Conservation (phyloP, 92 coral and sea anemone genomes). For the Epizoanthus illoricatus region DNA sequence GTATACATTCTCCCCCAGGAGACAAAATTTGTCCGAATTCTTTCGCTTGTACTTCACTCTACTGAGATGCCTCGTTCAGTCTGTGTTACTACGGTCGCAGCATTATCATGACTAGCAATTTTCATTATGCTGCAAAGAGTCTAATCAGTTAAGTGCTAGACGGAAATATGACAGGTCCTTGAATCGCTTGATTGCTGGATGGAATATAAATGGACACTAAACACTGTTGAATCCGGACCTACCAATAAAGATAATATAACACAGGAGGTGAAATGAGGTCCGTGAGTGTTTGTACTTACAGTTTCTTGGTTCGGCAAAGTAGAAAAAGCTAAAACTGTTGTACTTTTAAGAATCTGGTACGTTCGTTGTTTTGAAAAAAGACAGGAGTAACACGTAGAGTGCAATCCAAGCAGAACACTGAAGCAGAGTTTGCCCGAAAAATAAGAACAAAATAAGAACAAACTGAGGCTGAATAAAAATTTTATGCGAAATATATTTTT, state of each 20-base stretch:
- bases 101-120: not conserved
- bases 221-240: not conserved
- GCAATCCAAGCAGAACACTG: no score
- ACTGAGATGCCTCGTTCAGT: no score
- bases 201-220: not conserved
- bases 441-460: no score
- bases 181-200: slow-evolving; percentile 9
- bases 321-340: not conserved
- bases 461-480: no score
- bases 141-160: slow-evolving; percentile 6
- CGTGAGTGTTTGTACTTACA: not conserved
- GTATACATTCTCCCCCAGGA: not conserved
- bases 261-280: slow-evolving; percentile 8
- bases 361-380: no score
- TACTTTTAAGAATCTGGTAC: not conserved
- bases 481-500: no score
- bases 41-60: not conserved
- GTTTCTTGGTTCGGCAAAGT: not conserved
- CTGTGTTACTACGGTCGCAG: not conserved
- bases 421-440: no score
- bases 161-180: slow-evolving; percentile 20
- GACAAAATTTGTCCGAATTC: not conserved
- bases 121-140: slow-evolving; percentile 13
- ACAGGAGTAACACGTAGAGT: no score
- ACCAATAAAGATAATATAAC: not conserved